These are phyloP conservation scores for Sphenopsis melanotis DNA, from an alignment of 2,797 vertebrate genomes.

Conservation along the genomic window DNA sequence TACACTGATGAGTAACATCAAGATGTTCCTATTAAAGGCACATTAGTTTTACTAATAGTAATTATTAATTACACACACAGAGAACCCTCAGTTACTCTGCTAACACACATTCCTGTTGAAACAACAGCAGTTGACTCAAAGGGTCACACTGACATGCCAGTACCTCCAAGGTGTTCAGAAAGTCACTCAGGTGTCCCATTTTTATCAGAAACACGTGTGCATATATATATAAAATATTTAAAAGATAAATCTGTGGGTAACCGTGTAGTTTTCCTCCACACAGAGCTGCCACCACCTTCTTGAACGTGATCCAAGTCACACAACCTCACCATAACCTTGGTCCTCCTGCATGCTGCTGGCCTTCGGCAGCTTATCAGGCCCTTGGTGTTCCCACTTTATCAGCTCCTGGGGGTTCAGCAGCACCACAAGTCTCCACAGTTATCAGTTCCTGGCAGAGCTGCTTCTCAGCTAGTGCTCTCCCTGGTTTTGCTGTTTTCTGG, in stretches of 20 bases:
- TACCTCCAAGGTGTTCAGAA: neutral
- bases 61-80: neutral
- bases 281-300: neutral
- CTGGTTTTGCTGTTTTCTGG: neutral
- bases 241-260: neutral
- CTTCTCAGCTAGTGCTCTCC: neutral
- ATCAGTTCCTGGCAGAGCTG: neutral
- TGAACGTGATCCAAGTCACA: neutral
- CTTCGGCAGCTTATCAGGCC: neutral
- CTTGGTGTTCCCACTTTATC: neutral
- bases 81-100: neutral
- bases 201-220: neutral
- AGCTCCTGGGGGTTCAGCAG: neutral
- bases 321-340: neutral
- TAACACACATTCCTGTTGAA: neutral
- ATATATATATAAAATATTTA: neutral
- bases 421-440: neutral
- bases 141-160: neutral
- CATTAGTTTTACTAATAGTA: neutral
- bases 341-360: neutral
- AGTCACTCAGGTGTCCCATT: neutral
- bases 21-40: neutral
- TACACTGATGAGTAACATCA: neutral
- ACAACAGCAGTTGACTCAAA: neutral
- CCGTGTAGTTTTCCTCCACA: accelerated